Evolutionary conservation across 2,888 invertebrate genomes (phyloP), one percentile per base, ranked within the genome.

Genomic region (Agriopis marginaria): DNA sequence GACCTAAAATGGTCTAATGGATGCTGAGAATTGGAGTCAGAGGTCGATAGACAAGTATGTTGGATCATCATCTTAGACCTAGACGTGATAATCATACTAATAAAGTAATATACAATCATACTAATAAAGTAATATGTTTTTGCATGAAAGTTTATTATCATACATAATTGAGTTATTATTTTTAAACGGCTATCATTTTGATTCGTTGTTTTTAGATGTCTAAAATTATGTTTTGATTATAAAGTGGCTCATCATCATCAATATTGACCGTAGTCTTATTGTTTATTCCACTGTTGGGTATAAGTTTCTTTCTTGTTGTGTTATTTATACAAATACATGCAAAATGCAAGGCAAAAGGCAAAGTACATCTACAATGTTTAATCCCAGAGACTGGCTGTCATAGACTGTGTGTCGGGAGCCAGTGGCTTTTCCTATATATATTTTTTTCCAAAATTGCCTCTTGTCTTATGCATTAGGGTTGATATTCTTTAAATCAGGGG

Each of bases 21-120:
- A 64, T 56, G 59, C 56, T 14, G 39, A 49, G 60, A 61, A 68
- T 64, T n/a, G 68, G 61, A 61, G 68, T 64, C 68, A 64, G 61
- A 70, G 69, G 65, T 66, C 47, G 60, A 50, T 32, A 49, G 40
- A 49, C 68, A 68, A 55, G 59, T 50, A 39, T 54, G 49, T 66
- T 56, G 17, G 14, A 10, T 23, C 63, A 12, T 47, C 58, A 45
- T 67, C 58, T 49, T 50, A 17, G 42, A 32, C 5, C 32, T 3
- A 32, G 32, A 32, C 32, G 32, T 32, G 32, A 32, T 32, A 3
- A 32, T 32, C 45, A 55, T 32, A 39, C 23, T 61, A 59, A 66
- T 66, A 50, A 61, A 39, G 50, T 47, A n/a, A n/a, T n/a, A n/a
- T n/a, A n/a, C n/a, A 3, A 32, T 32, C 45, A 55, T 32, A 39